Base-by-base conservation (phyloP, 2,113 vertebrate genomes). In the Amblyopsis rosae region DNA sequence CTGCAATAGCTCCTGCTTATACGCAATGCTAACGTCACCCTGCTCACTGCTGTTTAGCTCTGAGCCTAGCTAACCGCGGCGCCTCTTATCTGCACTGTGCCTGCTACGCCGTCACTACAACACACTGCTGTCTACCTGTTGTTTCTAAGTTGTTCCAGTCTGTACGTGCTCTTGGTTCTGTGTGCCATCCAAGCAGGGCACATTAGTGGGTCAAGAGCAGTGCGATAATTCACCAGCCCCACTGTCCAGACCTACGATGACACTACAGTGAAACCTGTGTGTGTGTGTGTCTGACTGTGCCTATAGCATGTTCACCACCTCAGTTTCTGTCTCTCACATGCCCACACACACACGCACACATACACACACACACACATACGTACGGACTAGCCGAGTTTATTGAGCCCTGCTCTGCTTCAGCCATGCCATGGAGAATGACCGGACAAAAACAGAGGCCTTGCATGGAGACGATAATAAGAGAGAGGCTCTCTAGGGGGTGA, bases 131-230 rank as follows among this genome's bases (percentile, higher is more conserved):
- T 26, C 26, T 26, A 26, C 26, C 26, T 26, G 26, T 2, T 26
- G 26, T 3, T 26, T 10, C 19, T 16, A 41, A 56, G n/a, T n/a
- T n/a, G n/a, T n/a, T 16, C n/a, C 53, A 55, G n/a, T 8, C 6
- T 41, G 35, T 41, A 41, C 35, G 6, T 41, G 5, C 35, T 41
- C 35, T 41, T 8, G 7, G 4, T 3, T 41, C 35, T 41, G 35
- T 41, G 35, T 8, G 35, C 35, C 35, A 41, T 41, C 12, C 13
- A n/a, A 13, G n/a, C 51, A 15, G 32, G 50, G 63, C 61, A 13
- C 66, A 65, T 26, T 64, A 75, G 65, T 71, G 70, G 81, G 80
- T 83, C 81, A 87, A 84, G 80, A 81, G 77, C 83, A 74, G 48
- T 7, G 59, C 69, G 80, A 71, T 80, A 83, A 82, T 82, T 77